Conservation (phyloP, 2,113 vertebrate genomes). For the Dolichallabes microphthalmus region DNA sequence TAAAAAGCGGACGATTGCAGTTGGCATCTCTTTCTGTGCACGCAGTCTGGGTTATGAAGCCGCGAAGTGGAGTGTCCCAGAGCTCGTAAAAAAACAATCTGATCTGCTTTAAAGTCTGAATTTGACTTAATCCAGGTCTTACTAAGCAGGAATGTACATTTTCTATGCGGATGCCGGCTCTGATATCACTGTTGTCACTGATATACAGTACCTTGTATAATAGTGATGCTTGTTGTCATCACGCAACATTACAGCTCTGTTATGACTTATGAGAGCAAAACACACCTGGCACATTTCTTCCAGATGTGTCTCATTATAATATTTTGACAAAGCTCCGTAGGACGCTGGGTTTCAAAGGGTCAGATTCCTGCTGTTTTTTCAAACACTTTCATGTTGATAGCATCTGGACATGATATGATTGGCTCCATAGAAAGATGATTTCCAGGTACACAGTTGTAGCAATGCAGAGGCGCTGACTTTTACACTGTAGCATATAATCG, state of each 20-base stretch:
- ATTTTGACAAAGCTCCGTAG: background rate
- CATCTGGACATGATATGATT: background rate
- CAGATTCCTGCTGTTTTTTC: background rate
- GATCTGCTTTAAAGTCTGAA: conserved; percentile 20
- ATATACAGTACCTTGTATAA: background rate
- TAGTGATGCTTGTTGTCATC: background rate
- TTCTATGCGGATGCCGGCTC: conserved; percentile 10
- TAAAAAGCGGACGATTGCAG: background rate
- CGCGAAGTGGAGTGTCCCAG: conserved; percentile 5
- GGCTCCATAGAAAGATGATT: background rate
- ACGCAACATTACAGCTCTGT: background rate
- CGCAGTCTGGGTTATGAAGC: conserved; percentile 9
- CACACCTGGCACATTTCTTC: background rate
- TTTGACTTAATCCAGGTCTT: conserved; percentile 17
- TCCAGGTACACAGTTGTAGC: background rate
- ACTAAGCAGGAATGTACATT: background rate
- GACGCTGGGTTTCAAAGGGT: background rate
- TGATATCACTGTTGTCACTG: conserved; percentile 2
- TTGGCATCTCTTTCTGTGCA: conserved; percentile 23
- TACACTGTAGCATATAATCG: background rate
- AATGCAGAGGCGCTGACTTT: background rate
- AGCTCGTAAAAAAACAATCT: conserved; percentile 29
- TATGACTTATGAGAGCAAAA: background rate
- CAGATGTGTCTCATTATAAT: background rate
- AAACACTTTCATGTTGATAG: background rate